Evolutionary conservation across 2,888 invertebrate species (phyloP), one percentile per base, ranked within the genome.

Genomic region (Drosophila lacicola): DNA sequence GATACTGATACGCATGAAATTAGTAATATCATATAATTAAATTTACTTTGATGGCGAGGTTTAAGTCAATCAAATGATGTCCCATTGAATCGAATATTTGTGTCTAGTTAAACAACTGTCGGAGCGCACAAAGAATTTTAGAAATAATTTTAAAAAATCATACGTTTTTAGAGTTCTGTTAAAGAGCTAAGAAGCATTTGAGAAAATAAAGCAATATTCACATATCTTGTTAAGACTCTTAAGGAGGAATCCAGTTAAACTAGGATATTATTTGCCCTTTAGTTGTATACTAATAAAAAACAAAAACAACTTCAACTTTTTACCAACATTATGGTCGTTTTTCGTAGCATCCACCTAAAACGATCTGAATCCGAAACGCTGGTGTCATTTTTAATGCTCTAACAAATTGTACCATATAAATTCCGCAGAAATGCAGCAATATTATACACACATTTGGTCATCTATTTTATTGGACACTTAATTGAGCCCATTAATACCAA

Each of bases 401-500:
- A 70, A 70, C 65, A 74, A 76, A 76, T 66, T 74, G 76, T 70
- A 56, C 21, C 54, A 42, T 37, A 74, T 66, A 70, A 74, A 70
- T 74, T 78, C 47, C 54, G 62, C 9, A 49, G 46, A 34, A 53
- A 54, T 45, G 44, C 44, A 62, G 50, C 50, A 49, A 34, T 42
- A 74, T 46, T 55, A 74, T 34, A 72, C 51, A 61, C 50, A 66
- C 69, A 69, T 77, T 73, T 78, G 68, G 73, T 73, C 69, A 66
- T 64, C 74, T 64, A 67, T 70, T 77, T 78, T 78, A 76, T 74
- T 72, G 74, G 55, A 29, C 57, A 57, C 56, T 78, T 71, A 78
- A 78, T 78, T 78, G 77, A 64, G 67, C 46, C 65, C 80, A 80
- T 75, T 79, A 80, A 75, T 73, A 61, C 47, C 45, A 60, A 14